Evolutionary conservation across 2,888 invertebrate species (phyloP), one percentile per base, ranked within the genome.

Genomic region (Diplazon laetatorius): DNA sequence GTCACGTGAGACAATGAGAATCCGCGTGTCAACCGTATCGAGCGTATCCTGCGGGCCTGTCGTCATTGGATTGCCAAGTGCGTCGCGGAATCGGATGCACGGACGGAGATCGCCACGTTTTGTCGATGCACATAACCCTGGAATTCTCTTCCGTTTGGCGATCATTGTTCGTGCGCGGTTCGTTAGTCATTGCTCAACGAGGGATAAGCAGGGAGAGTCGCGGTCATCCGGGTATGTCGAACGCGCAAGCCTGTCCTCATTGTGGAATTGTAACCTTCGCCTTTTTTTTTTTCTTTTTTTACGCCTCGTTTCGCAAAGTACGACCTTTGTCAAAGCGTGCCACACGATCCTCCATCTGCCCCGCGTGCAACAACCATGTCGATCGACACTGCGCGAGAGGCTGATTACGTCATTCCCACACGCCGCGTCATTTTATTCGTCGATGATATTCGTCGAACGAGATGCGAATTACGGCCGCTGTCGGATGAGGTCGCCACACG

Each of bases 121-220:
- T 9, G 30, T 25, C 30, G 46, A 62, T n/a, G 62, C 66, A 42
- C n/a, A 66, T 52, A 66, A 50, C 66, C 66, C 65, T 44, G 74
- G 78, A 74, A 78, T 78, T 74, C 66, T 60, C 78, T 66, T 70
- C 74, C 78, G 74, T 78, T 74, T 46, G 37, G 37, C 18, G 60
- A 30, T 73, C 65, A 70, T 74, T 74, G 70, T 78, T 80, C 71
- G n/a, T 66, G 59, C 60, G 72, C 46, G 78, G 62, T 65, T 78
- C 70, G 78, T 77, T 78, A 74, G 78, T 78, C 78, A 78, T 78
- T 70, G 70, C 77, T 70, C 60, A 62, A 66, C 70, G 55, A n/a
- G 69, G 78, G 70, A 60, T 69, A 35, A 44, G 62, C n/a, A 16
- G 25, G 65, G 78, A 81, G 82, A 77, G 71, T 82, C 83, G 44